A percentile compares a stretch with the other conserved stretches of the same genome.
Evolutionary conservation across 2,888 invertebrate species (phyloP).

Genomic region (Hyppa rectilinea): DNA sequence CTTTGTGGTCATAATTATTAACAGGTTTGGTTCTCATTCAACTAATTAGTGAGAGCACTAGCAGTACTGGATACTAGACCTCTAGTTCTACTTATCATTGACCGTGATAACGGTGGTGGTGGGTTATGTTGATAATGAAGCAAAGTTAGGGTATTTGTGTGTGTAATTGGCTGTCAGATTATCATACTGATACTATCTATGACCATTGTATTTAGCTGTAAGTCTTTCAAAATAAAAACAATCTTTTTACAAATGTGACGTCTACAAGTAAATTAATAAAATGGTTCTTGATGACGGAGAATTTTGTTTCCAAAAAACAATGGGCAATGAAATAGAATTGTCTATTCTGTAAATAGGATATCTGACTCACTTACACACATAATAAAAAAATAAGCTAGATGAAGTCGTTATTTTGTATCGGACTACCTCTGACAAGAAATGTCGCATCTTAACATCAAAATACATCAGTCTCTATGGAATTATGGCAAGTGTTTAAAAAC

Average conservation of each 20-base stretch:
- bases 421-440: too few species aligned
- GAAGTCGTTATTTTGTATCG: too few species aligned
- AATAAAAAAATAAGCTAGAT: too few species aligned
- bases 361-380: too few species aligned
- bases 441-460: too few species aligned
- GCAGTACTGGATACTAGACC: not conserved
- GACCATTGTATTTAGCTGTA: too few species aligned
- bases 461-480: not conserved
- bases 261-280: not conserved
- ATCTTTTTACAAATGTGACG: not conserved
- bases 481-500: not conserved
- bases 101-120: not conserved
- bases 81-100: not conserved
- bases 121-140: not conserved
- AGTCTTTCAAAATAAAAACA: too few species aligned
- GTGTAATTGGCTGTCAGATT: too few species aligned
- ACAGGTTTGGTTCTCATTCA: slow-evolving; percentile 31
- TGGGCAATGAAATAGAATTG: too few species aligned
- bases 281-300: not conserved
- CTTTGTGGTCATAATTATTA: slow-evolving; percentile 2
- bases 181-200: too few species aligned
- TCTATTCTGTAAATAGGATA: too few species aligned
- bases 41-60: not conserved
- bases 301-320: not conserved
- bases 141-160: not conserved